A percentile compares a stretch with the other conserved stretches of the same genome.
Conservation (phyloP, 2,888 invertebrate species). For the Tiphia femorata region DNA sequence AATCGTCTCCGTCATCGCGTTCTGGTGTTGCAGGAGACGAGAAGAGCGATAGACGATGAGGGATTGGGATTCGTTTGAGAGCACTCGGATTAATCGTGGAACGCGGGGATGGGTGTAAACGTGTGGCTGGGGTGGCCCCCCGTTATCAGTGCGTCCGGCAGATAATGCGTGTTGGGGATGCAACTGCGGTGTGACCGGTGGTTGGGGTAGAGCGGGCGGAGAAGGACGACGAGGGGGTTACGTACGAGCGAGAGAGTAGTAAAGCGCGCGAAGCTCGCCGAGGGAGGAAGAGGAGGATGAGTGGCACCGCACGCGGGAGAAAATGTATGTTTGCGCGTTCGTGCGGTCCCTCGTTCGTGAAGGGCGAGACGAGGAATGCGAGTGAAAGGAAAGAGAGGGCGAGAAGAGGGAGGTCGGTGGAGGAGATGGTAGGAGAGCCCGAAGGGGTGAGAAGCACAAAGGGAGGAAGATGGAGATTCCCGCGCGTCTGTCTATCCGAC, state of each 20-base stretch:
- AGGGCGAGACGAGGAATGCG: too few relatives aligned
- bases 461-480: constrained; percentile 9
- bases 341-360: too few relatives aligned
- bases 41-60: constrained; percentile 17
- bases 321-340: too few relatives aligned
- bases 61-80: constrained; percentile 41
- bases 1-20: constrained; percentile 24
- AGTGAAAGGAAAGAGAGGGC: not conserved
- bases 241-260: constrained; percentile 13
- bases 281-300: constrained; percentile 5
- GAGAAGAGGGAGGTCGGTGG: not conserved
- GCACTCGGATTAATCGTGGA: constrained; percentile 44
- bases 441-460: not conserved
- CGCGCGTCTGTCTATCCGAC: constrained; percentile 34
- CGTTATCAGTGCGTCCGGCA: constrained; percentile 47
- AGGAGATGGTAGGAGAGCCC: too few relatives aligned
- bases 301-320: too few relatives aligned
- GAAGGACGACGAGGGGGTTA: constrained; percentile 11
- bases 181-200: constrained; percentile 31
- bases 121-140: constrained; percentile 8
- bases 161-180: constrained; percentile 50
- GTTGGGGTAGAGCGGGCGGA: constrained; percentile 5
- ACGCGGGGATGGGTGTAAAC: constrained; percentile 7
- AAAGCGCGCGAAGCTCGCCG: not conserved
- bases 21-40: not conserved